These are phyloP conservation scores for Heliconius hortense DNA, from an alignment of 2,888 invertebrate genomes.

Conservation along the genomic window DNA sequence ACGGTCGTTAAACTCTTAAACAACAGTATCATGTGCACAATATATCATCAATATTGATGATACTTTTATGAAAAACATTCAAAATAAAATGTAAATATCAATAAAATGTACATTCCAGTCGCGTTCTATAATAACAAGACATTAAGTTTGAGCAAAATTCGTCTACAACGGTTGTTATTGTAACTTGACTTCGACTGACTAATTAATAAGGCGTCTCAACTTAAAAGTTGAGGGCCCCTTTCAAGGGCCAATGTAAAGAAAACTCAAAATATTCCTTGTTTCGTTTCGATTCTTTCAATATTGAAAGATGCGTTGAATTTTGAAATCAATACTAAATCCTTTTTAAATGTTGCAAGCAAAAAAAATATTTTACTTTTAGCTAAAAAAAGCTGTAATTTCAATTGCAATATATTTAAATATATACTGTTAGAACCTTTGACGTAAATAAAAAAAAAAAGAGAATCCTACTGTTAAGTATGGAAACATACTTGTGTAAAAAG, in stretches of 20 bases:
- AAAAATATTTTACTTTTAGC: too few relatives aligned
- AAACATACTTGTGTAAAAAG: not conserved
- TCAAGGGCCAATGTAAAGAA: constrained; percentile 27
- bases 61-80: too few relatives aligned
- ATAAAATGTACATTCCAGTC: constrained; percentile 1
- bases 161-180: constrained; percentile 37
- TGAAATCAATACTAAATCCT: too few relatives aligned
- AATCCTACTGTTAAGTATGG: not conserved
- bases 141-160: constrained; percentile 26
- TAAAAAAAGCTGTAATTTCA: too few relatives aligned
- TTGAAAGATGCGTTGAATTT: too few relatives aligned
- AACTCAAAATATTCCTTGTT: constrained; percentile 18
- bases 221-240: constrained; percentile 34
- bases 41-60: too few relatives aligned
- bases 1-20: constrained; percentile 29
- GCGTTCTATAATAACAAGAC: constrained; percentile 11
- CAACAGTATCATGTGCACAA: not conserved
- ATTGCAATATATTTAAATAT: not conserved
- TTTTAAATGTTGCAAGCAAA: too few relatives aligned
- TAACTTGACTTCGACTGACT: constrained; percentile 37
- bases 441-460: not conserved
- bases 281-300: not conserved
- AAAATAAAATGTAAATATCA: not conserved
- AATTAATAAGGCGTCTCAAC: constrained; percentile 35
- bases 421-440: not conserved